A percentile compares a stretch with the other conserved stretches of the same genome.
phyloP scores from a whole-genome alignment of 2,797 vertebrate genomes.

The Microtus agrestis region DNA sequence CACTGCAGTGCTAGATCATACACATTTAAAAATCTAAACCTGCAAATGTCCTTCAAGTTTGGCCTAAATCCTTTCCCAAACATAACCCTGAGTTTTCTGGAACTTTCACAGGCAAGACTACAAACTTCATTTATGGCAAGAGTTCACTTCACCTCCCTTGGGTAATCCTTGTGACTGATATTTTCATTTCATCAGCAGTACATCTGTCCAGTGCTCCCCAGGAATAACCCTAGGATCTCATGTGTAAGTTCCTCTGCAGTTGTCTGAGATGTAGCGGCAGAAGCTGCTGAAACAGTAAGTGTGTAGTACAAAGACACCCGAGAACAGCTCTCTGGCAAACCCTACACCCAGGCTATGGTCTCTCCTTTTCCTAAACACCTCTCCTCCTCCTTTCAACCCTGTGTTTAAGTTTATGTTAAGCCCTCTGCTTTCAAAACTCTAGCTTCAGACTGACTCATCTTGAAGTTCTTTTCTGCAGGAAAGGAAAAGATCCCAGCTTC shows the following conservation, averaged over 20 bases:
- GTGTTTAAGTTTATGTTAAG: background rate
- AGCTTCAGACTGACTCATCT: background rate
- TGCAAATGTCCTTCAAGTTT: background rate
- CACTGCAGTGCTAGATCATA: background rate
- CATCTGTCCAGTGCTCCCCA: background rate
- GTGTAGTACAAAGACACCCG: background rate
- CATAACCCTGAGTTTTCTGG: background rate
- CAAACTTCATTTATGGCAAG: background rate
- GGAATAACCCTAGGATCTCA: background rate
- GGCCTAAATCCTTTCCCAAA: background rate
- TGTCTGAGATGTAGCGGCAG: background rate
- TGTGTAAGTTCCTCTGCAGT: background rate
- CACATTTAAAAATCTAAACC: background rate
- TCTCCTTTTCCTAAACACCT: background rate
- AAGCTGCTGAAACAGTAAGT: background rate
- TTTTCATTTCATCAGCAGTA: background rate
- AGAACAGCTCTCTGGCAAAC: background rate
- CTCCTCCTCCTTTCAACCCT: background rate
- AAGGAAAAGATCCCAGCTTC: background rate
- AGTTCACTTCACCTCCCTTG: background rate
- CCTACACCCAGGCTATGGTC: background rate
- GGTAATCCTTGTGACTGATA: background rate
- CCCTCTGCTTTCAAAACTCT: background rate
- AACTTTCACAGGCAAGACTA: background rate
- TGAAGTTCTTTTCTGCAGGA: background rate